A percentile compares a stretch with the other conserved stretches of the same genome.
Evolutionary conservation across 2,888 invertebrate species (phyloP).

Genomic region (Tiphia femorata): DNA sequence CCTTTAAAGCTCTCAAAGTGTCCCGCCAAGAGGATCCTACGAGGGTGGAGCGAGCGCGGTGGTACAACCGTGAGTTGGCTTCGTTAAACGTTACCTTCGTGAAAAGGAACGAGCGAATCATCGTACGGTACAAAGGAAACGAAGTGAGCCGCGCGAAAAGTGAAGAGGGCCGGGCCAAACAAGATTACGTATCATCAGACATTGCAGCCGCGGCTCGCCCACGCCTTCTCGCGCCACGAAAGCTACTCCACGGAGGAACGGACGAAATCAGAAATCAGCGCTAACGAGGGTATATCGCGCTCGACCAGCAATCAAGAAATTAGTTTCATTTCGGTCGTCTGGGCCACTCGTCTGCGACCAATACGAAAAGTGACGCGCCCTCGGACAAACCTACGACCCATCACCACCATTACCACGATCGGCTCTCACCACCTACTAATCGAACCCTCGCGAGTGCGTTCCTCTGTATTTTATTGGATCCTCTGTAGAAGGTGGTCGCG

Average conservation of each 20-base stretch:
- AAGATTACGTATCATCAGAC: not conserved
- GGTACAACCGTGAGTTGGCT: too few relatives aligned
- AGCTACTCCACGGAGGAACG: slow-evolving; percentile 17
- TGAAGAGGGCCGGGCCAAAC: not conserved
- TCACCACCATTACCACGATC: not conserved
- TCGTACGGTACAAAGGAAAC: not conserved
- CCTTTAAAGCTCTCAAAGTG: too few relatives aligned
- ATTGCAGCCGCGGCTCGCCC: slow-evolving; percentile 1
- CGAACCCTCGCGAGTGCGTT: slow-evolving; percentile 21
- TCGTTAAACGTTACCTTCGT: not conserved
- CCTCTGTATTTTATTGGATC: slow-evolving; percentile 21
- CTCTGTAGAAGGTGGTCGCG: slow-evolving; percentile 32
- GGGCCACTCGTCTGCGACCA: slow-evolving; percentile 38
- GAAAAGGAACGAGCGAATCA: too few relatives aligned
- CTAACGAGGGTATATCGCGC: slow-evolving; percentile 49
- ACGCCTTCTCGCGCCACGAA: slow-evolving; percentile 1
- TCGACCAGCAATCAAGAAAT: slow-evolving; percentile 46
- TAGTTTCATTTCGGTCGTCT: slow-evolving; percentile 43
- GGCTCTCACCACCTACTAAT: slow-evolving; percentile 19
- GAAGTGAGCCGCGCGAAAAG: too few relatives aligned
- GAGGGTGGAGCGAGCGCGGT: too few relatives aligned
- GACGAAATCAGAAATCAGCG: slow-evolving; percentile 39
- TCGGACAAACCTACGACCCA: not conserved
- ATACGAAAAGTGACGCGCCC: slow-evolving; percentile 45
- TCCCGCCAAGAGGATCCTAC: too few relatives aligned